These are phyloP conservation scores for Arremon brunneinucha DNA, from an alignment of 2,797 vertebrate species.

Conservation along the genomic window DNA sequence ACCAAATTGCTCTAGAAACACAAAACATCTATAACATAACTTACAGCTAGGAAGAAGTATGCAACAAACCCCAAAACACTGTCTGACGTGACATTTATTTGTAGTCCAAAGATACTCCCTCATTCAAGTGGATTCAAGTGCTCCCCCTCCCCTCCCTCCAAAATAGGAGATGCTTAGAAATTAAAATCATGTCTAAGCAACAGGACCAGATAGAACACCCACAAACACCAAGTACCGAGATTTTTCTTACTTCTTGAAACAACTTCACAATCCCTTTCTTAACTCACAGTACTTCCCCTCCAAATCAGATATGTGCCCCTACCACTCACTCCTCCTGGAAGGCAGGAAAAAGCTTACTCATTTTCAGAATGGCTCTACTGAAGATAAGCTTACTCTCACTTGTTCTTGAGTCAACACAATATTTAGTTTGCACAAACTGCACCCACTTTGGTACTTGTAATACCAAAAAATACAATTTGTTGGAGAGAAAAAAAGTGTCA, in stretches of 20 bases:
- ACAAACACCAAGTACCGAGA: background rate
- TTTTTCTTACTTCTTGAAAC: background rate
- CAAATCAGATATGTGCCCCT: background rate
- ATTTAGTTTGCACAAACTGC: background rate
- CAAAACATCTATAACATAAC: background rate
- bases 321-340: background rate
- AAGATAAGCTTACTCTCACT: background rate
- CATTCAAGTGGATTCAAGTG: background rate
- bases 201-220: background rate
- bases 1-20: background rate
- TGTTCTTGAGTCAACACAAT: background rate
- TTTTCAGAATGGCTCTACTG: background rate
- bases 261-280: background rate
- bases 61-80: background rate
- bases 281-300: background rate
- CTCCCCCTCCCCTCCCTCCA: fast-evolving
- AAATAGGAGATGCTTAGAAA: background rate
- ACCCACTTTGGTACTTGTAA: background rate
- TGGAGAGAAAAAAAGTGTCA: background rate
- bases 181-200: background rate
- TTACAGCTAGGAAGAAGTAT: background rate
- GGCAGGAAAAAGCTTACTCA: background rate
- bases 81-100: background rate
- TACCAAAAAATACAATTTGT: background rate
- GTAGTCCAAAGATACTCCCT: background rate